phyloP scores from a whole-genome alignment of 2,797 vertebrate genomes.

The Spheniscus humboldti region DNA sequence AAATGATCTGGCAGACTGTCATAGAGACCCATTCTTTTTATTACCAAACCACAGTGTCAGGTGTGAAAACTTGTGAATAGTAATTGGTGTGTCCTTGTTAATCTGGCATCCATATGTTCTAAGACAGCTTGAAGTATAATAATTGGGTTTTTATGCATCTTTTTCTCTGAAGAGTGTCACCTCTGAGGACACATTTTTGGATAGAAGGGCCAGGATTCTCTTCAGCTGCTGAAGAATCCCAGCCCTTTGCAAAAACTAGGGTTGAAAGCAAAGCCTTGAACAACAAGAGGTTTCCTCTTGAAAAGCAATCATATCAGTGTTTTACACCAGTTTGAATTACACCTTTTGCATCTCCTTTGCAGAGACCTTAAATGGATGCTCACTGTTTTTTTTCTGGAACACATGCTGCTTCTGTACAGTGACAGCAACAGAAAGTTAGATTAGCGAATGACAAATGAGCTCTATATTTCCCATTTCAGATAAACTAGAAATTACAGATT shows the following conservation, averaged over 20 bases:
- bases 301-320: neutral
- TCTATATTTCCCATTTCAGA: conserved; percentile 9
- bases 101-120: neutral
- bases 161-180: neutral
- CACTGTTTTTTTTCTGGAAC: neutral
- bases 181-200: neutral
- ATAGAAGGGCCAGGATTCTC: neutral
- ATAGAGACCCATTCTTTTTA: neutral
- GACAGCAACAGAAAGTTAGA: neutral
- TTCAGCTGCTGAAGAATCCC: neutral
- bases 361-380: neutral
- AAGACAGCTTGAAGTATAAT: neutral
- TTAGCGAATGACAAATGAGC: conserved; percentile 22
- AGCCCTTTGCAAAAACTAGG: neutral
- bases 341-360: neutral
- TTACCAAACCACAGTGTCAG: neutral
- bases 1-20: neutral
- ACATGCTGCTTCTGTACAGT: neutral
- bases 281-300: neutral
- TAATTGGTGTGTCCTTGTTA: neutral
- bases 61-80: neutral
- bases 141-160: neutral
- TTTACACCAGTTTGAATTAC: neutral
- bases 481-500: conserved; percentile 18
- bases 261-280: neutral